These are phyloP conservation scores for Drymodes brunneopygia DNA, from an alignment of 2,113 vertebrate genomes.

Conservation along the genomic window DNA sequence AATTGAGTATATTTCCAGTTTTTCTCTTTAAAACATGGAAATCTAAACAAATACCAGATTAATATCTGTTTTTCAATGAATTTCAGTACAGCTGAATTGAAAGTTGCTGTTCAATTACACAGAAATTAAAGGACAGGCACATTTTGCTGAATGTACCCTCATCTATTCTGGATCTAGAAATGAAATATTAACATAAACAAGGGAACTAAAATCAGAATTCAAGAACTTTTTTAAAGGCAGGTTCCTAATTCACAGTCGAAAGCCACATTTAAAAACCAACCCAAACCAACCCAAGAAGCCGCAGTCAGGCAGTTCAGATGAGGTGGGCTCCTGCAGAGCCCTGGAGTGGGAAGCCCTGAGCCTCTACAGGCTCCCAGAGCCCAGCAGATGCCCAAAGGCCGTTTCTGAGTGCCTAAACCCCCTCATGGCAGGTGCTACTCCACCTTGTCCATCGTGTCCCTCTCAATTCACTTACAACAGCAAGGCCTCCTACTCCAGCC, in stretches of 20 bases:
- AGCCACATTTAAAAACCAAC: not conserved
- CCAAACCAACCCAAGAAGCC: not conserved
- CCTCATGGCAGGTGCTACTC: not conserved
- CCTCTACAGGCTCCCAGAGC: too few relatives aligned
- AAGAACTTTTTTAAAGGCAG: not conserved
- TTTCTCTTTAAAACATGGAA: not conserved
- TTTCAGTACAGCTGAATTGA: not conserved
- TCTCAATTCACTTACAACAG: not conserved
- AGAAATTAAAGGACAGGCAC: not conserved
- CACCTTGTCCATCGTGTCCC: not conserved
- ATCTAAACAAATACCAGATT: not conserved
- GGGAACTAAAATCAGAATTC: not conserved
- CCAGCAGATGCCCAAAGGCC: rapidly evolving
- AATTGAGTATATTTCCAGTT: not conserved
- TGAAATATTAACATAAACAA: not conserved
- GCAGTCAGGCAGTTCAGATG: not conserved
- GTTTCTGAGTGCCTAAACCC: rapidly evolving
- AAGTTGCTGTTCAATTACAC: not conserved
- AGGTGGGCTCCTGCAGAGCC: not conserved
- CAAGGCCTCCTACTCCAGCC: not conserved
- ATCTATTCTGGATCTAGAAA: not conserved
- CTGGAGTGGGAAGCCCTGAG: rapidly evolving
- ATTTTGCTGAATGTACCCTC: not conserved
- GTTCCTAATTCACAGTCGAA: not conserved
- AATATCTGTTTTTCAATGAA: not conserved